Percentiles rank a stretch among this genome's conserved stretches.
These are phyloP conservation scores for Sminthurinus signatus DNA, from an alignment of 1,140 invertebrate species.

Conservation along the genomic window DNA sequence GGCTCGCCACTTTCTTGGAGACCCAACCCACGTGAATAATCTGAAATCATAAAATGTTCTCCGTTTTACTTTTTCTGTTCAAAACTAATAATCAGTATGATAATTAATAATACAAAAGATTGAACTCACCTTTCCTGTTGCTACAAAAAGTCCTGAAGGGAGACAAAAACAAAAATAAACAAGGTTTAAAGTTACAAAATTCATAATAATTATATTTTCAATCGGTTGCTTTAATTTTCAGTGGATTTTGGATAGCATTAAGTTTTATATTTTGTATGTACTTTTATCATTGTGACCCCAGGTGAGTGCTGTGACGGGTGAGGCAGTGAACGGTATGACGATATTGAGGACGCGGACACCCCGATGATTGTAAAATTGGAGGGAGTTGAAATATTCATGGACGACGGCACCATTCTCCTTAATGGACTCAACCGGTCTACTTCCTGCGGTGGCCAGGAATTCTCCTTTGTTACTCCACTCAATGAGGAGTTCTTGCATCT, in stretches of 20 bases:
- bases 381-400: conserved; percentile 57
- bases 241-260: too few species aligned
- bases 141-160: conserved; percentile 87
- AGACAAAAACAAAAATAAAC: too few species aligned
- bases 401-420: conserved; percentile 37
- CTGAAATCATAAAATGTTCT: conserved; percentile 49
- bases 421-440: conserved; percentile 46
- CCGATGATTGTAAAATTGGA: conserved; percentile 72
- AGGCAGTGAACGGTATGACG: conserved; percentile 58
- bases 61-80: too few species aligned
- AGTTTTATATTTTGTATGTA: too few species aligned
- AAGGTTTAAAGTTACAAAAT: too few species aligned
- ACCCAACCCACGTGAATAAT: conserved; percentile 85
- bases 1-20: conserved; percentile 75
- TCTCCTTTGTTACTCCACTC: conserved; percentile 96
- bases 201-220: too few species aligned
- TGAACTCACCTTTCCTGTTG: conserved; percentile 62
- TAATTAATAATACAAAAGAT: background rate
- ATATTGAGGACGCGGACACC: conserved; percentile 67
- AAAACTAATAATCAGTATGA: background rate
- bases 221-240: too few species aligned
- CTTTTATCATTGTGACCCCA: conserved; percentile 97
- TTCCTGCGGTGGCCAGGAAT: conserved; percentile 84
- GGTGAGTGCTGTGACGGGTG: conserved; percentile 60
- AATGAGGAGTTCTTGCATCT: conserved; percentile 65